Evolutionary conservation across 2,888 invertebrate species (phyloP).

Genomic region (Lumbricus terrestris): DNA sequence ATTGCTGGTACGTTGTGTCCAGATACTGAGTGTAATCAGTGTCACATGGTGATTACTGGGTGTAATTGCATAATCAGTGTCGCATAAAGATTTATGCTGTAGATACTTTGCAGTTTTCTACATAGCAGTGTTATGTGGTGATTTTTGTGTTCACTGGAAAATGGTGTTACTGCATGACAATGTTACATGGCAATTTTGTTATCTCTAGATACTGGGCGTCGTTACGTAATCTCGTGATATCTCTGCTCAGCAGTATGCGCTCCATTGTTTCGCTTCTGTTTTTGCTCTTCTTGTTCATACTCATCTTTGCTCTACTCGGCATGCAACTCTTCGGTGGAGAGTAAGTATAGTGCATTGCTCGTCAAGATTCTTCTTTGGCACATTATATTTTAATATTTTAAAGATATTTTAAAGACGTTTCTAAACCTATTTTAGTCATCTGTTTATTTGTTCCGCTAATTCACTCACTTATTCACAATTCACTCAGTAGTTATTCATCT

Average conservation of each 20-base stretch:
- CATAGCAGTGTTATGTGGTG: not conserved
- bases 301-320: constrained; percentile 96
- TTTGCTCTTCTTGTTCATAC: constrained; percentile 98
- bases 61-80: not conserved
- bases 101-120: not conserved
- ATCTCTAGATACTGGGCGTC: constrained; percentile 90
- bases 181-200: not conserved
- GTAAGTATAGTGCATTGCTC: constrained; percentile 53
- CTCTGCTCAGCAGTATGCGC: constrained; percentile 96
- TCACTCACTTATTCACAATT: not conserved
- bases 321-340: constrained; percentile 99
- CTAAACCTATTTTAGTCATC: not conserved
- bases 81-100: not conserved
- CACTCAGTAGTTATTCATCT: not conserved
- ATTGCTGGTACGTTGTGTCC: not conserved
- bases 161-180: not conserved
- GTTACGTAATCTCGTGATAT: constrained; percentile 94
- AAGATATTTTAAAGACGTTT: no score
- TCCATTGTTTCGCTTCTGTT: constrained; percentile 98
- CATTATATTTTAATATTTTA: not conserved
- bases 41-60: not conserved
- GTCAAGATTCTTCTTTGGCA: not conserved
- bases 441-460: not conserved
- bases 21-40: not conserved
- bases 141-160: not conserved